A percentile compares a stretch with the other conserved stretches of the same genome.
phyloP scores from a whole-genome alignment of 2,113 vertebrate genomes.

The Antennarius striatus region DNA sequence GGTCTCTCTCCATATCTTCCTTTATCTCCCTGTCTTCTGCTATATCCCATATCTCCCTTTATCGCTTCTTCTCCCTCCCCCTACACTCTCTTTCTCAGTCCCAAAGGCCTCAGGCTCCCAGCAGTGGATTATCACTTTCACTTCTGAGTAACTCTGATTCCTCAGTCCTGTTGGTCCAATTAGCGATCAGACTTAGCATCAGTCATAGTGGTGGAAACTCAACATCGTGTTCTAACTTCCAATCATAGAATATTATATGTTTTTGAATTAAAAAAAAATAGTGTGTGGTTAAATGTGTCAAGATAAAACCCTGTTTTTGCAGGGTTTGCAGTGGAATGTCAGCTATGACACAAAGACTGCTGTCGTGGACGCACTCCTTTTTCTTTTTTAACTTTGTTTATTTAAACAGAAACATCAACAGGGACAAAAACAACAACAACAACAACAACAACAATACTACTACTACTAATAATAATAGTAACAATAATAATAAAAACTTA shows the following conservation, averaged over 20 bases:
- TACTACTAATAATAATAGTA: not conserved
- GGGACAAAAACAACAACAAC: no score
- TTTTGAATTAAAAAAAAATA: slow-evolving; percentile 17
- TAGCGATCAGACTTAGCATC: slow-evolving; percentile 35
- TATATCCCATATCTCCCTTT: slow-evolving; percentile 36
- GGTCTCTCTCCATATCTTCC: slow-evolving; percentile 28
- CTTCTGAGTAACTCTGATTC: slow-evolving; percentile 59
- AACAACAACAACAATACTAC: no score
- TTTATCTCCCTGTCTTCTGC: slow-evolving; percentile 36
- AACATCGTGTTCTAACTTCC: not conserved
- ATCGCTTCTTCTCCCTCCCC: slow-evolving; percentile 26
- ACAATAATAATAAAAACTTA: no score
- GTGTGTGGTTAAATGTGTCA: slow-evolving; percentile 12
- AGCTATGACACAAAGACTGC: slow-evolving; percentile 40
- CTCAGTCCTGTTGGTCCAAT: slow-evolving; percentile 55
- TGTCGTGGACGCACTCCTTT: slow-evolving; percentile 25
- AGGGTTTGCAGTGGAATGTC: slow-evolving; percentile 19
- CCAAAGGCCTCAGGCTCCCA: slow-evolving; percentile 53
- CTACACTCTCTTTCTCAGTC: slow-evolving; percentile 23
- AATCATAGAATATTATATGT: slow-evolving; percentile 4
- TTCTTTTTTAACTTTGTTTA: slow-evolving; percentile 16
- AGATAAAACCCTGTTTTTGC: slow-evolving; percentile 22
- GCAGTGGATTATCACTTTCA: slow-evolving; percentile 58
- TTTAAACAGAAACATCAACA: no score
- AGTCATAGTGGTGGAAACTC: slow-evolving; percentile 12